Conservation (phyloP, 2,113 vertebrate species). For the Pangasianodon hypophthalmus region DNA sequence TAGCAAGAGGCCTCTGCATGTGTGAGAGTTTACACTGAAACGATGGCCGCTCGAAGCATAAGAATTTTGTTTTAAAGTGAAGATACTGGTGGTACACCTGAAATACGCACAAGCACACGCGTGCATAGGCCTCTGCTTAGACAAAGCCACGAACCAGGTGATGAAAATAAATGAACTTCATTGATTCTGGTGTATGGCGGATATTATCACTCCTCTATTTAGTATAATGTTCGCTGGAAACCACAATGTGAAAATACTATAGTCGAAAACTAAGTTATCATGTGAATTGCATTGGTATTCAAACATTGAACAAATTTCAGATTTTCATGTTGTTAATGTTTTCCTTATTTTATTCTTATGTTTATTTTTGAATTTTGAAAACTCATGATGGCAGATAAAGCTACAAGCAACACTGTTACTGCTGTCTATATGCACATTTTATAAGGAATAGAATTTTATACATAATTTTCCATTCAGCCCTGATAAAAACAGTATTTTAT, state of each 20-base stretch:
- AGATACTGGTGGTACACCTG: neutral
- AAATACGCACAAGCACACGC: conserved; percentile 8
- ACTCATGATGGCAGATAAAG: neutral
- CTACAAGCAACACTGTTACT: conserved; percentile 38
- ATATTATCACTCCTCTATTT: neutral
- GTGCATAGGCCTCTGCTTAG: neutral
- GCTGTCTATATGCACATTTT: conserved; percentile 61
- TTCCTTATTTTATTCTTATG: conserved; percentile 11
- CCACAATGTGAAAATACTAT: conserved; percentile 1
- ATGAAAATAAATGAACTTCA: neutral
- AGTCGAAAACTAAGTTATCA: neutral
- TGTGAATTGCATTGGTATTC: neutral
- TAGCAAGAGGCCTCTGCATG: neutral
- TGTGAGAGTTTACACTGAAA: conserved; percentile 21
- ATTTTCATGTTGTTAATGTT: neutral
- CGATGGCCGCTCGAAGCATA: neutral
- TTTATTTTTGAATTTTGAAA: conserved; percentile 11
- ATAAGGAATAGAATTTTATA: conserved; percentile 54
- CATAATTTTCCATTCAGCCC: conserved; percentile 47
- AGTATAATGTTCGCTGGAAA: neutral
- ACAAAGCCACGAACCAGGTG: neutral
- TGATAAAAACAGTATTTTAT: conserved; percentile 21
- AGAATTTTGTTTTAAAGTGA: neutral
- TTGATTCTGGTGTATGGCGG: neutral
- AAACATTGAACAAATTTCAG: conserved; percentile 24